phyloP scores from a whole-genome alignment of 2,888 invertebrate species.

The Magallana nippona region DNA sequence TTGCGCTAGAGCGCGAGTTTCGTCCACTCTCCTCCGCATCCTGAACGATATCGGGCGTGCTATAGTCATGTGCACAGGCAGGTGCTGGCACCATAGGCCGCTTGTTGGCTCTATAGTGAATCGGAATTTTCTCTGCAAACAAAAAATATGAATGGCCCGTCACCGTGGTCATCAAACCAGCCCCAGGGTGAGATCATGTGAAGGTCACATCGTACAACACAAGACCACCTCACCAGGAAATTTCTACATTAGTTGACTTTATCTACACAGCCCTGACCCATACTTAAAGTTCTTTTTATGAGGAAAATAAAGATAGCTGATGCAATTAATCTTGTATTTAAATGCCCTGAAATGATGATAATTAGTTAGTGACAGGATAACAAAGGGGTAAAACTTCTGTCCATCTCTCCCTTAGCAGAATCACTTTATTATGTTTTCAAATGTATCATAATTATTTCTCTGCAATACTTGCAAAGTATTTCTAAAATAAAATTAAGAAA shows the following conservation, averaged over 20 bases:
- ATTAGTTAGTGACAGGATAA: conserved; percentile 10
- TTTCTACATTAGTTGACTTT: not conserved
- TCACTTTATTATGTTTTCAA: not conserved
- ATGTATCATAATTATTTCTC: no score
- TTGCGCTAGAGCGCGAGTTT: conserved; percentile 63
- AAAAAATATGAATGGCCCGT: conserved; percentile 45
- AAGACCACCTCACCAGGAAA: not conserved
- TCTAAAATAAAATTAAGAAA: no score
- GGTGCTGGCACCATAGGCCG: conserved; percentile 66
- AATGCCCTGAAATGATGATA: not conserved
- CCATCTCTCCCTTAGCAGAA: conserved; percentile 1
- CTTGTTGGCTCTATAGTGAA: conserved; percentile 69
- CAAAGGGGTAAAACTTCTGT: conserved; percentile 23
- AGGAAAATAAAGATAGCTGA: no score
- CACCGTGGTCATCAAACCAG: conserved; percentile 26
- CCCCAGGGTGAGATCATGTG: not conserved
- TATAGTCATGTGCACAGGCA: conserved; percentile 66
- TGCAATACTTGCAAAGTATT: no score
- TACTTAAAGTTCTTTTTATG: no score
- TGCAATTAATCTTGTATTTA: no score
- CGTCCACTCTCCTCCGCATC: conserved; percentile 60
- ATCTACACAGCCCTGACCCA: no score
- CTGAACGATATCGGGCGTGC: conserved; percentile 54
- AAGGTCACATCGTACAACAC: not conserved
- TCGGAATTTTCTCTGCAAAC: conserved; percentile 73